Evolutionary conservation across 2,797 vertebrate genomes (phyloP), one percentile per base, ranked within the genome.

Genomic region (Liasis olivaceus): DNA sequence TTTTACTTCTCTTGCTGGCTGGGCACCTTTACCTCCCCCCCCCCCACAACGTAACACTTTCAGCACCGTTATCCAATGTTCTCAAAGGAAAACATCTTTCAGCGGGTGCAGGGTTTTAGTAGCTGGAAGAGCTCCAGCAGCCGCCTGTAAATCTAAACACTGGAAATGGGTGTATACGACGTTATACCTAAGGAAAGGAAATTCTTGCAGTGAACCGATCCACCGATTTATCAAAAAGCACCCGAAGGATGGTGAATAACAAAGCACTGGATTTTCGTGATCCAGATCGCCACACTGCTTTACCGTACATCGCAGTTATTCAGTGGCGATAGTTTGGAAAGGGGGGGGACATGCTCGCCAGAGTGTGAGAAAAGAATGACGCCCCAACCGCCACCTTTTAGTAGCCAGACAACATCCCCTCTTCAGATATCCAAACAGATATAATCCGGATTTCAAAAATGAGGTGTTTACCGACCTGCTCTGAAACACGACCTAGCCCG

Each of bases 391-490:
- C 77, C 72, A 24, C 28, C 9, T 17, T 42, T 87, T 69, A 63
- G 62, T 26, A 36, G 58, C 8, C 20, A 26, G 58, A 42, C 58
- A 63, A 17, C 28, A 81, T 12, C 31, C 92, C 84, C 24, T 51
- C 4, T 81, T 87, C 62, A 56, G 66, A 87, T 81, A 84, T 66
- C 9, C 17, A n/a, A 62, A 62, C 42, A 69, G 36, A 58, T 7
- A 84, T 63, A 95, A 94, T 91, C 91, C 89, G 94, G 95, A 92
- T 94, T 96, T 96, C 94, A 95, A 95, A 92, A 96, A 96, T 91
- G 95, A 95, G 94, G 96, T 98, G 97, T 97, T 98, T 97, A 97
- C 97, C 97, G 95, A 97, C 93, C 96, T 96, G 95, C 96, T 95
- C 84, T 64, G 94, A 95, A 95, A 94, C 90, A 93, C 90, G 94